phyloP scores from a whole-genome alignment of 2,888 invertebrate species.

The Microctonus brassicae region DNA sequence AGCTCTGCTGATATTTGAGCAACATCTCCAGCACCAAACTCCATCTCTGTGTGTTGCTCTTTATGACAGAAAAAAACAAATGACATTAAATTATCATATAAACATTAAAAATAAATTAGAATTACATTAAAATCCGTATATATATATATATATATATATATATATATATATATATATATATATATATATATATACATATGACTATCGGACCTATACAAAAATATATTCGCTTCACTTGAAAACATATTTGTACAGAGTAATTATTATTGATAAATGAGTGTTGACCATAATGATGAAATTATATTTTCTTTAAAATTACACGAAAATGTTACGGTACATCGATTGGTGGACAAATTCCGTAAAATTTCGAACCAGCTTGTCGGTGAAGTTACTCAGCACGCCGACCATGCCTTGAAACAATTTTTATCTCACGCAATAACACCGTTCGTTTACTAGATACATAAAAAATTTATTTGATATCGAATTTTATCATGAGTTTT shows the following conservation, averaged over 20 bases:
- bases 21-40: slow-evolving; percentile 75
- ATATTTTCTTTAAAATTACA: slow-evolving; percentile 1
- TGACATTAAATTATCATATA: background rate
- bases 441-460: no score
- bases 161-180: no score
- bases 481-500: no score
- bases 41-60: slow-evolving; percentile 52
- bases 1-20: slow-evolving; percentile 82
- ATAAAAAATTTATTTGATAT: no score
- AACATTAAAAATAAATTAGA: background rate
- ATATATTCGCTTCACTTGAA: no score
- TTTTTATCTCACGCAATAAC: slow-evolving; percentile 18
- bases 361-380: slow-evolving; percentile 40
- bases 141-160: no score
- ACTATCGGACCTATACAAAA: no score
- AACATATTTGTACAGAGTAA: no score
- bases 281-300: background rate
- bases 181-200: no score
- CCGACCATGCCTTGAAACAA: slow-evolving; percentile 58
- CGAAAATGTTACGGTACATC: background rate
- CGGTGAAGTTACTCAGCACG: slow-evolving; percentile 39
- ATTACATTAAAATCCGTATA: background rate
- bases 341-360: slow-evolving; percentile 28
- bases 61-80: background rate
- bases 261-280: background rate